Evolutionary conservation across 1,140 invertebrate genomes (phyloP).

Genomic region (Halyomorpha halys): DNA sequence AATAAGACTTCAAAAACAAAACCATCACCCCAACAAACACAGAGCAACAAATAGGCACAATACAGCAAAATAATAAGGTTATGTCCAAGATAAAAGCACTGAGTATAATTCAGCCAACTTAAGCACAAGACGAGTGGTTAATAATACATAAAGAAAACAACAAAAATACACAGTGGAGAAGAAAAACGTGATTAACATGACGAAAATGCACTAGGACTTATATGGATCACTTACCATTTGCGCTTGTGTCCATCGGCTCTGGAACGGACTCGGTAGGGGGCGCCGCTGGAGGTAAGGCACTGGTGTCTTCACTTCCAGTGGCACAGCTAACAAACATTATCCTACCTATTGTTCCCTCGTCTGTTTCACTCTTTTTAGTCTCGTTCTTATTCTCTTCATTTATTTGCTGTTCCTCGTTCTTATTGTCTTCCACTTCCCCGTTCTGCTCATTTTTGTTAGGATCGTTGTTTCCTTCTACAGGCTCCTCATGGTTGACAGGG

Average conservation of each 20-base stretch:
- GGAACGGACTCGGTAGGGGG: not conserved
- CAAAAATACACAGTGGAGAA: too few species aligned
- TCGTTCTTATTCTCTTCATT: constrained; percentile 31
- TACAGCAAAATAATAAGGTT: not conserved
- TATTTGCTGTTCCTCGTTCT: constrained; percentile 31
- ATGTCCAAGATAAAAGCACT: not conserved
- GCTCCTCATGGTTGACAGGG: not conserved
- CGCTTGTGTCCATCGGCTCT: constrained; percentile 21
- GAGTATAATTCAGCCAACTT: not conserved
- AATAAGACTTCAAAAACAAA: too few species aligned
- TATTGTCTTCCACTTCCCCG: constrained; percentile 26
- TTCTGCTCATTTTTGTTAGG: constrained; percentile 34
- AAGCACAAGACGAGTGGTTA: too few species aligned
- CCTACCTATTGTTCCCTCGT: constrained; percentile 34
- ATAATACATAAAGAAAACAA: not conserved
- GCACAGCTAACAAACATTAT: constrained; percentile 36
- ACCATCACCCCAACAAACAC: too few species aligned
- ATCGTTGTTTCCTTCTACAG: constrained; percentile 29
- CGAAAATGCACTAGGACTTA: too few species aligned
- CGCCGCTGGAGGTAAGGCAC: constrained; percentile 25
- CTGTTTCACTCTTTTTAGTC: constrained; percentile 31
- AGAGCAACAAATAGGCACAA: not conserved
- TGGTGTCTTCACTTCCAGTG: constrained; percentile 33
- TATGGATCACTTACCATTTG: constrained; percentile 19
- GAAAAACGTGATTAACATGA: too few species aligned